Base-by-base conservation (phyloP, 2,797 vertebrate species). In the Tarsius wallacei region DNA sequence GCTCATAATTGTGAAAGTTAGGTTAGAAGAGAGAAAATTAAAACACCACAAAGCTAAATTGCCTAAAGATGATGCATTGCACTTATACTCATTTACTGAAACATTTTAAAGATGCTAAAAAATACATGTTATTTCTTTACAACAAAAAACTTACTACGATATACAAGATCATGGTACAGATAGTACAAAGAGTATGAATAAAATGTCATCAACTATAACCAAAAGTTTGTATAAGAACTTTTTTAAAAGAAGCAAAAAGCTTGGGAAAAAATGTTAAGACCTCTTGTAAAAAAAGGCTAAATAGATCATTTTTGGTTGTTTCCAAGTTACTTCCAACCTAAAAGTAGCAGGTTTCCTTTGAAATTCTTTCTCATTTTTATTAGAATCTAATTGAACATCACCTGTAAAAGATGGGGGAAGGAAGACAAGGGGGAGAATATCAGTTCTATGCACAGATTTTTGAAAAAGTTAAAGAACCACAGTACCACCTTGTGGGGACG, bases 401-500 rank as follows among this genome's bases (percentile, higher is more conserved):
- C 95, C 77, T 95, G 85, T 95, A 98, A 97, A 94, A 96, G 26
- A 4, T 89, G 97, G 96, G 47, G 98, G 94, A 98, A 98, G 98
- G 87, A 96, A 97, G 98, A 85, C 68, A 96, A 84, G 95, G 36
- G 22, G 53, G 57, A 84, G 97, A 94, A 80, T 19, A 94, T 10
- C 63, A 96, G 68, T 78, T 77, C 31, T 19, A 66, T 49, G 87
- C 49, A 21, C 49, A 90, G 76, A 96, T 51, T 92, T 97, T 55
- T 64, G 63, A 94, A 97, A 90, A 53, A 97, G 85, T 94, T 94
- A 85, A 98, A 98, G 98, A 98, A 97, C 98, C 98, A 99, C 98
- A 99, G 98, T 96, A 98, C 99, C 99, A 99, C 98, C 99, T 99
- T 98, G 98, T 99, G 99, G 98, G 55, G 93, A 98, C 97, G 88